Percentiles rank a stretch among this genome's conserved stretches.
Evolutionary conservation across 2,113 vertebrate genomes (phyloP).

Genomic region (Carollia perspicillata): DNA sequence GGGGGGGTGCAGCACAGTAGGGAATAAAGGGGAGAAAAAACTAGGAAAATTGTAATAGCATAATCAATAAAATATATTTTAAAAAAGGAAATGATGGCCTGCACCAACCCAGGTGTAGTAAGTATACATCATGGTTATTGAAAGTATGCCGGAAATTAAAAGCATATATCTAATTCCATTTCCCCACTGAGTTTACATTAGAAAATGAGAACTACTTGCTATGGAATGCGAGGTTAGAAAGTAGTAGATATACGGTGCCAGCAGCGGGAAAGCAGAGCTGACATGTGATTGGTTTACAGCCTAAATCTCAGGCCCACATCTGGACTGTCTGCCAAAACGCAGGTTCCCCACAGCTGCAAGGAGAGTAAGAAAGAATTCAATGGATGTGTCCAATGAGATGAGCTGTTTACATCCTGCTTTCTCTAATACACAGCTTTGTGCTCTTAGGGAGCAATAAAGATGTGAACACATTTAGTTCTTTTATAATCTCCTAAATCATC

Average conservation of each 20-base stretch:
- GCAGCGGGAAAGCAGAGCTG: neutral
- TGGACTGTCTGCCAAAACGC: neutral
- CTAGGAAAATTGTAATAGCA: no score
- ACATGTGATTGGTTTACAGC: neutral
- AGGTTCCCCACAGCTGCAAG: neutral
- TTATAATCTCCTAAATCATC: slow-evolving; percentile 37
- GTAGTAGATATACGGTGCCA: neutral
- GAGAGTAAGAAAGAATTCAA: neutral
- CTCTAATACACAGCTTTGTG: neutral
- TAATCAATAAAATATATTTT: no score
- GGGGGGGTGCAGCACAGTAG: no score
- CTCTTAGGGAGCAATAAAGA: slow-evolving; percentile 28
- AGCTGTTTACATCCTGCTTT: neutral
- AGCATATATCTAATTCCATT: neutral
- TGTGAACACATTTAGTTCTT: slow-evolving; percentile 10
- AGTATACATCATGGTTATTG: neutral
- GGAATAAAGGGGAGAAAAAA: no score
- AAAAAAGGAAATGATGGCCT: neutral
- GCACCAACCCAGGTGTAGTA: neutral
- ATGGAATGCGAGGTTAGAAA: neutral
- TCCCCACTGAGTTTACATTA: neutral
- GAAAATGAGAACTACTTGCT: neutral
- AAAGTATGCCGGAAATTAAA: neutral
- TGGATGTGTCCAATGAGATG: neutral
- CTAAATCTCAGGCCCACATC: neutral